Evolutionary conservation across 2,797 vertebrate species (phyloP).

Genomic region (Crossoptilon crossoptilon): DNA sequence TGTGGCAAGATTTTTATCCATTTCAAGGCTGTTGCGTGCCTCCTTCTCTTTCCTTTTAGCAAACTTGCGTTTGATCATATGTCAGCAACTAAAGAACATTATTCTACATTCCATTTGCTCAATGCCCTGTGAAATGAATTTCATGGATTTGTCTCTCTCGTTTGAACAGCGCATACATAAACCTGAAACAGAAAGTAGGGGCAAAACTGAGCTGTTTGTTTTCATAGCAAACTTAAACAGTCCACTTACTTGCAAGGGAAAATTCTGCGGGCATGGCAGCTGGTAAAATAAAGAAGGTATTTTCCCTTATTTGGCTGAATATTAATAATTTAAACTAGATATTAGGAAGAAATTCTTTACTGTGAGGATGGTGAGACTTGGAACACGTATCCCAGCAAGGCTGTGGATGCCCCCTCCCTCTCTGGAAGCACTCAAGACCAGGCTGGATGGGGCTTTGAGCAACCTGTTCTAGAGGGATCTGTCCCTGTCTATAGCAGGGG

Average conservation of each 20-base stretch:
- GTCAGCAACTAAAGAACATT: slow-evolving; percentile 19
- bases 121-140: slow-evolving; percentile 64
- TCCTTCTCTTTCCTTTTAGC: background rate
- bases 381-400: too few relatives aligned
- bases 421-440: too few relatives aligned
- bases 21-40: background rate
- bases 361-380: too few relatives aligned
- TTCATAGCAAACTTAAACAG: background rate
- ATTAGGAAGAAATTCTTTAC: too few relatives aligned
- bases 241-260: background rate
- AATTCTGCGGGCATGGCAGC: background rate
- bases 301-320: slow-evolving; percentile 39
- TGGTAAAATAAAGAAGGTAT: slow-evolving; percentile 37
- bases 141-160: slow-evolving; percentile 21
- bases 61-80: background rate
- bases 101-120: slow-evolving; percentile 60
- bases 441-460: too few relatives aligned
- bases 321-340: slow-evolving; percentile 14
- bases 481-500: too few relatives aligned
- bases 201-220: background rate
- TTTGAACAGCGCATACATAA: slow-evolving; percentile 27
- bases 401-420: too few relatives aligned
- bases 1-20: background rate
- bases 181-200: slow-evolving; percentile 5
- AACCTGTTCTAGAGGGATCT: too few relatives aligned